These are phyloP conservation scores for Dinocampus coccinellae DNA, from an alignment of 2,888 invertebrate genomes.

Conservation along the genomic window DNA sequence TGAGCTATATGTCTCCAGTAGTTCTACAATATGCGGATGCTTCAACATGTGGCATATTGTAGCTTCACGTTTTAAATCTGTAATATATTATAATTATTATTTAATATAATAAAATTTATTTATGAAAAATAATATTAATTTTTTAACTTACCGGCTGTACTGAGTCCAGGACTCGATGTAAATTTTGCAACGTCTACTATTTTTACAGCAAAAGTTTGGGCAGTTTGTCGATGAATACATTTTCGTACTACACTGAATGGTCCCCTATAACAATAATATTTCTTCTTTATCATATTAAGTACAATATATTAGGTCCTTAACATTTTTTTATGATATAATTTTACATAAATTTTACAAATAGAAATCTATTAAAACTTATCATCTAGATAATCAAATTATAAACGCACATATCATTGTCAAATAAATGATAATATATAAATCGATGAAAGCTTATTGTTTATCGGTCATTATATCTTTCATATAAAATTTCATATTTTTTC, in stretches of 20 bases:
- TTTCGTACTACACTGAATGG: constrained; percentile 96
- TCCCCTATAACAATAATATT: constrained; percentile 76
- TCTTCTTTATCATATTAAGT: not conserved
- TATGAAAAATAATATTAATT: not conserved
- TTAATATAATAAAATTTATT: constrained; percentile 8
- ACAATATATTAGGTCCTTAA: too few relatives aligned
- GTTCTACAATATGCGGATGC: constrained; percentile 98
- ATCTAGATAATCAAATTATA: too few relatives aligned
- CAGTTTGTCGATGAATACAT: constrained; percentile 94
- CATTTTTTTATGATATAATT: not conserved
- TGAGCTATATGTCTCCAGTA: constrained; percentile 97
- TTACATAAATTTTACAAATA: too few relatives aligned
- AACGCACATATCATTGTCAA: too few relatives aligned
- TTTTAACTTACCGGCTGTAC: constrained; percentile 86
- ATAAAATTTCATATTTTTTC: not conserved
- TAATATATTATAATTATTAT: constrained; percentile 61
- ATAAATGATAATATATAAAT: not conserved
- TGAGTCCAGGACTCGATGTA: constrained; percentile 95
- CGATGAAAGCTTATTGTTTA: not conserved
- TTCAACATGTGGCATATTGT: constrained; percentile 99
- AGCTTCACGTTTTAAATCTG: constrained; percentile 98
- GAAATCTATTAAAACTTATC: too few relatives aligned
- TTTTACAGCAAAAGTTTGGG: constrained; percentile 97
- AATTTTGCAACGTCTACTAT: constrained; percentile 98
- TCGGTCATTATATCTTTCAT: not conserved